These are phyloP conservation scores for Acanthurus tractus DNA, from an alignment of 2,797 vertebrate species.

Conservation along the genomic window DNA sequence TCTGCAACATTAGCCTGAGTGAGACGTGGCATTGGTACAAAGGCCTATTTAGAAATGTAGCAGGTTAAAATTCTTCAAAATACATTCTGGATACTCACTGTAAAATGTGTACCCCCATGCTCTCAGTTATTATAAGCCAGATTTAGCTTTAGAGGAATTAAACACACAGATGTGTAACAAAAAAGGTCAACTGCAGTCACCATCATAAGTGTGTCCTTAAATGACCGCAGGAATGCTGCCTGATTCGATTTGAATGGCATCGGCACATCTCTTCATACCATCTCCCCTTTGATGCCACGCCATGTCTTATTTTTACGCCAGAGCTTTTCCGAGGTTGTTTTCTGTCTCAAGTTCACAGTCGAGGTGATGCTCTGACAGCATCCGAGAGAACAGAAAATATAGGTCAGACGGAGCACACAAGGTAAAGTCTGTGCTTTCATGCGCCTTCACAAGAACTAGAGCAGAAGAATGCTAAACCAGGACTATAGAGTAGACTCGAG, in stretches of 20 bases:
- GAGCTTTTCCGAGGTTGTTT: constrained; percentile 23
- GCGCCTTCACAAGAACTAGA: constrained; percentile 63
- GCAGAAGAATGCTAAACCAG: constrained; percentile 65
- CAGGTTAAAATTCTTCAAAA: constrained; percentile 1
- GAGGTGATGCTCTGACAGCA: constrained; percentile 55
- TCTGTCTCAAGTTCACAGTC: constrained; percentile 39
- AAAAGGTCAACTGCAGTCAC: not conserved
- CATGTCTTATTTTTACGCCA: constrained; percentile 3
- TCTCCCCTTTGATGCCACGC: constrained; percentile 17
- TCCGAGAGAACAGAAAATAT: constrained; percentile 59
- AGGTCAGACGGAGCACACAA: constrained; percentile 70
- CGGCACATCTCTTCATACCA: constrained; percentile 22
- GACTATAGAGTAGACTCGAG: constrained; percentile 29
- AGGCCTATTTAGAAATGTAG: not conserved
- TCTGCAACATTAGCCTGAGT: not conserved
- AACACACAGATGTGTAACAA: constrained; percentile 5
- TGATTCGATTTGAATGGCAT: not conserved
- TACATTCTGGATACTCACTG: not conserved
- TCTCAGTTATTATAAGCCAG: not conserved
- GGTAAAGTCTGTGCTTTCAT: constrained; percentile 69
- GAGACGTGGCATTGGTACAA: not conserved
- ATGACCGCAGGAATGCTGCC: not conserved
- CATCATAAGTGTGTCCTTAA: constrained; percentile 17
- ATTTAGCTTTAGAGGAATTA: not conserved
- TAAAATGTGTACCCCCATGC: not conserved